These are phyloP conservation scores for Eurytoma adleriae DNA, from an alignment of 2,888 invertebrate genomes.

Conservation along the genomic window DNA sequence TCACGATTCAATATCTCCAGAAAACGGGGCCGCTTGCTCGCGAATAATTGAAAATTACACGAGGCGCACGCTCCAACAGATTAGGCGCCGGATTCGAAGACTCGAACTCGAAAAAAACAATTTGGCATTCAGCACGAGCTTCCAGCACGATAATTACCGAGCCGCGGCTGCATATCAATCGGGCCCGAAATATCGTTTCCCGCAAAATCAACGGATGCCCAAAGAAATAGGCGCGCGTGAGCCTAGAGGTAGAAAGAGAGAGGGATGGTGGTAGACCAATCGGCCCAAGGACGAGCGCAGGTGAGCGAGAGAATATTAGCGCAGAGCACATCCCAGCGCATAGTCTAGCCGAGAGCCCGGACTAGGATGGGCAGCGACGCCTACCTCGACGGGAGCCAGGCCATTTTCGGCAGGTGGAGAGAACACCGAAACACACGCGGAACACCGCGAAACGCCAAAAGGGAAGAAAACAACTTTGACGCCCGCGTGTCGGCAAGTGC, in stretches of 20 bases:
- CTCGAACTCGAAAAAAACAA: conserved; percentile 41
- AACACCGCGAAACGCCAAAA: conserved; percentile 63
- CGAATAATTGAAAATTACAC: conserved; percentile 53
- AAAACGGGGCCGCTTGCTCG: background rate
- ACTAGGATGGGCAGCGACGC: conserved; percentile 60
- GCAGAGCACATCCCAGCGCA: conserved; percentile 63
- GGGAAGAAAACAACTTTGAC: conserved; percentile 62
- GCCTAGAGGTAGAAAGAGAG: conserved; percentile 7
- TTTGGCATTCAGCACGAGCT: conserved; percentile 30
- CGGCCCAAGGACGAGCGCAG: conserved; percentile 62
- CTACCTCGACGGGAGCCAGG: conserved; percentile 56
- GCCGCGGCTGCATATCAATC: conserved; percentile 48
- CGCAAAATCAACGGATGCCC: conserved; percentile 56
- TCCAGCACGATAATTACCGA: conserved; percentile 57
- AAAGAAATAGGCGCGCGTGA: background rate
- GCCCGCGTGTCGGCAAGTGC: conserved; percentile 57
- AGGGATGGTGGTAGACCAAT: background rate
- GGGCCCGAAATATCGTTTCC: conserved; percentile 42
- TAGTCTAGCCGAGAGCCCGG: conserved; percentile 69
- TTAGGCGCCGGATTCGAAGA: conserved; percentile 4
- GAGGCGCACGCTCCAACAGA: conserved; percentile 33
- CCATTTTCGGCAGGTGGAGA: conserved; percentile 72
- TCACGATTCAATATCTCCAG: conserved; percentile 56
- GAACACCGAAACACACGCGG: conserved; percentile 47
- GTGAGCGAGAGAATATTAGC: conserved; percentile 70